Evolutionary conservation across 2,113 vertebrate species (phyloP), one percentile per base, ranked within the genome.

Genomic region (Pelecanus crispus): DNA sequence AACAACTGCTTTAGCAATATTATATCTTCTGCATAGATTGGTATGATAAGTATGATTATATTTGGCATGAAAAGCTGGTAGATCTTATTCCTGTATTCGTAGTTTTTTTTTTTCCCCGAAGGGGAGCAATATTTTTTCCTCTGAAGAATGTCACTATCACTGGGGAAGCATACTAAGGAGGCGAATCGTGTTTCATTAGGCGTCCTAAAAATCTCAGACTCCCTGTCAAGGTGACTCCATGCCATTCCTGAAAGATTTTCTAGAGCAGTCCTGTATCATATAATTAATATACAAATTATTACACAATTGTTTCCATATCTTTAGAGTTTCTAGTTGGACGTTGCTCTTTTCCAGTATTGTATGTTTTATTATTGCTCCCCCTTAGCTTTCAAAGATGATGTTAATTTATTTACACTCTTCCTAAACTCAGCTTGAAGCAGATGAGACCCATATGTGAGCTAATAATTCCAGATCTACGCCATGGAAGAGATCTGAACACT

Each of bases 1-100:
- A 94, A 94, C 95, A 96, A 96, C 62, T 81, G 80, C 40, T 86
- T 96, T 96, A 96, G 36, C 5, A 58, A 52, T 86, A 86, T 71
- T 96, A 11, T 55, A 66, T 92, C 90, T 95, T 85, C 80, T 89
- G 93, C 92, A 92, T 88, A 93, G 82, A 91, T 86, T 2, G 25
- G 68, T 86, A 96, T 96, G 92, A 58, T 77, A 81, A 95, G 63
- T 66, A 67, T 94, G 87, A 78, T 93, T 95, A 28, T 90, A 85
- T 92, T 94, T 95, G 94, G 81, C 96, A 86, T 67, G 31, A 86
- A 77, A 65, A 86, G 25, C 42, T 86, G 42, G 56, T 85, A 81
- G 55, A 47, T 89, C 50, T 88, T 94, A 59, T 65, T 88, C 66
- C 56, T 83, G 32, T 67, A 53, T 45, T 29, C 18, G 26, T 42